Base-by-base conservation (phyloP, 2,888 invertebrate species). In the Crioceris asparagi region DNA sequence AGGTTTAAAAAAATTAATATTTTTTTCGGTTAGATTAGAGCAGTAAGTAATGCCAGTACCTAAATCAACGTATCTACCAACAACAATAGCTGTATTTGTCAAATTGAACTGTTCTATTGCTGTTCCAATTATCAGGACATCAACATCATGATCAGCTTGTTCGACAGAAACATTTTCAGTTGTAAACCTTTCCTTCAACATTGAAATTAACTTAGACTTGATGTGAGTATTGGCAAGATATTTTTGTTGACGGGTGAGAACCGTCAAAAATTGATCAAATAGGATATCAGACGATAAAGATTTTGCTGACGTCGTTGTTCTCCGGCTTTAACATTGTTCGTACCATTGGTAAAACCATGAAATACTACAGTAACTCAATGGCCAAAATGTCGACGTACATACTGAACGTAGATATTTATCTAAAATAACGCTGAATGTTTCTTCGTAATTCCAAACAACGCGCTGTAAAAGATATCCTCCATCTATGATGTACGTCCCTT, bases 141-240 rank as follows among this genome's bases (percentile, higher is more conserved):
- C 47, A 38, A 48, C 50, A 39, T 48, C 45, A 36, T 49, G 40
- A 23, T 32, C 16, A 43, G 47, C 56, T 55, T 56, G 53, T 52
- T 52, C 49, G 6, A 54, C 52, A 1, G 25, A 36, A 30, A 55
- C 52, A 52, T 53, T 53, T 35, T 46, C 52, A 48, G 51, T 36
- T 1, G 49, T 49, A 46, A 57, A 51, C 36, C 41, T 41, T 29
- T 46, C 37, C 29, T 27, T 36, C 12, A 51, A 36, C 45, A 52
- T 46, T 29, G 40, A 48, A 52, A 58, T 56, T 25, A 57, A 51
- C 29, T 54, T 48, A 53, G 25, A 25, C 6, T 25, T 25, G 32
- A 55, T 54, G 30, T 56, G 47, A 32, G 38, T 51, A 49, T 55
- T 56, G 40, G 51, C 17, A 44, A 56, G 42, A 48, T 54, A 53